These are phyloP conservation scores for Desmophyllum pertusum DNA, from an alignment of 92 coral and sea anemone species.

Conservation along the genomic window DNA sequence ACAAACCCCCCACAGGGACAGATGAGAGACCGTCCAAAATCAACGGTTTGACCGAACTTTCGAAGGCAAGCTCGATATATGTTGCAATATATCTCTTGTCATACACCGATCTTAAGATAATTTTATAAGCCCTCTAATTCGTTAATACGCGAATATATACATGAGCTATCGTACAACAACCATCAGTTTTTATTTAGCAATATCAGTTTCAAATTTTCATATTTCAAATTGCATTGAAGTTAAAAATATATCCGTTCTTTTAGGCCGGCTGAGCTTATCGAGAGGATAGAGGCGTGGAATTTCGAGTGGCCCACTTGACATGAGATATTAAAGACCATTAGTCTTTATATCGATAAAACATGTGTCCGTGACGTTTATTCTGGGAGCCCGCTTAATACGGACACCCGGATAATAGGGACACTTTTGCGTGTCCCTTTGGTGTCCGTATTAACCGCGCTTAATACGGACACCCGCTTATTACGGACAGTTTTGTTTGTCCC, in stretches of 20 bases:
- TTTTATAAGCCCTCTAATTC: not conserved
- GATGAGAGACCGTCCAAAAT: not conserved
- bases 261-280: too few species aligned
- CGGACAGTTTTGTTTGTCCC: too few species aligned
- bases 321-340: too few species aligned
- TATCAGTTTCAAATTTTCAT: not conserved
- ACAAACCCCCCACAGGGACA: not conserved
- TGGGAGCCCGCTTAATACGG: too few species aligned
- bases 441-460: too few species aligned
- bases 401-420: too few species aligned
- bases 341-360: too few species aligned
- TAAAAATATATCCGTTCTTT: not conserved
- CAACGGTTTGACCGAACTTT: not conserved
- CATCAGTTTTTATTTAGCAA: not conserved
- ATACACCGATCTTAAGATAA: too few species aligned
- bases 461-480: too few species aligned
- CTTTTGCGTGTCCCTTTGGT: too few species aligned
- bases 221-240: not conserved
- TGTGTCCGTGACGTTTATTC: too few species aligned
- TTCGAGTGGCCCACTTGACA: not conserved
- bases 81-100: not conserved
- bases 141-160: not conserved
- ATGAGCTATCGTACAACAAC: not conserved
- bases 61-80: not conserved
- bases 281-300: not conserved